phyloP scores from a whole-genome alignment of 2,888 invertebrate genomes.

The Chaitophorus viminalis region DNA sequence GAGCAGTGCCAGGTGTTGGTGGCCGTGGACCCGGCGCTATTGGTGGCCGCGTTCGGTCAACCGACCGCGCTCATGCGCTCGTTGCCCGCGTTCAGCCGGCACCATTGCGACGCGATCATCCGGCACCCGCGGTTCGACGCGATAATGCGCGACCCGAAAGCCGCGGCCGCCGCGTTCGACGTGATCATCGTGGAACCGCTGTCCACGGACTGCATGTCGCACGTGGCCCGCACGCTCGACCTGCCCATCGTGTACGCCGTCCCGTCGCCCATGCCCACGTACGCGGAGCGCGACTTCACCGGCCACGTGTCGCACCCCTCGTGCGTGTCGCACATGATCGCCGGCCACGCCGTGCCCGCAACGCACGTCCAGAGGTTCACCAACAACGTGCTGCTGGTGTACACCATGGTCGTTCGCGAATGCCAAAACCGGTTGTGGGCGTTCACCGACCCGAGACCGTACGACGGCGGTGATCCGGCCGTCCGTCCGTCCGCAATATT shows the following conservation, averaged over 20 bases:
- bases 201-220: not conserved
- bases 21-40: not conserved
- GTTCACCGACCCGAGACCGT: not conserved
- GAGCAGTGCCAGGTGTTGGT: not conserved
- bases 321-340: not conserved
- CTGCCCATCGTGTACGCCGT: not conserved
- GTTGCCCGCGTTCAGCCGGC: not conserved
- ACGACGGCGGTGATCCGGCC: not conserved
- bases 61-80: not conserved
- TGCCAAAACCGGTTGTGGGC: no score
- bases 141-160: not conserved
- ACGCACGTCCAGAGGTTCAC: slow-evolving; percentile 5
- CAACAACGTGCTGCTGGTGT: not conserved
- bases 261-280: not conserved
- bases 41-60: not conserved
- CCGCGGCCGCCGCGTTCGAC: not conserved
- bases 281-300: not conserved
- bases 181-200: not conserved
- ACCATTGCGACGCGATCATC: slow-evolving; percentile 26
- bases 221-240: not conserved
- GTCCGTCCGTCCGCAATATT: not conserved
- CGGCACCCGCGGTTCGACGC: slow-evolving; percentile 32
- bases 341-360: not conserved
- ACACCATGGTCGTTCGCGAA: not conserved
- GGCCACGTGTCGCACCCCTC: slow-evolving; percentile 12